These are phyloP conservation scores for Cinclus cinclus DNA, from an alignment of 2,113 vertebrate species.

Conservation along the genomic window DNA sequence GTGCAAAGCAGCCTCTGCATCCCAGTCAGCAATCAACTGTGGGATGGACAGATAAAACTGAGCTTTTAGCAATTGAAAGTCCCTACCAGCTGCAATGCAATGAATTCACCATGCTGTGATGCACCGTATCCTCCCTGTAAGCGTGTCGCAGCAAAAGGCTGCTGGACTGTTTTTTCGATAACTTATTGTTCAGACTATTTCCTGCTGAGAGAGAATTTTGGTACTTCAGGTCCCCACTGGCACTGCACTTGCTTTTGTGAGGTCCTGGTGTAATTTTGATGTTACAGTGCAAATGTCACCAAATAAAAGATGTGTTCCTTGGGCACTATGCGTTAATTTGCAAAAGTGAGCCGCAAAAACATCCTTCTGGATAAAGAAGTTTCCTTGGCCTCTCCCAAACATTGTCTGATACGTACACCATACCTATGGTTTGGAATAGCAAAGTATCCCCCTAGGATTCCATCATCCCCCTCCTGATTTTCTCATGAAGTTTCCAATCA, in stretches of 20 bases:
- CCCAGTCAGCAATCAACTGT: neutral
- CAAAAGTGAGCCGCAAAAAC: neutral
- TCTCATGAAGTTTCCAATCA: neutral
- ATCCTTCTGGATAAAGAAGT: neutral
- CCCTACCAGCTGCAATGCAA: neutral
- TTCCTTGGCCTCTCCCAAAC: neutral
- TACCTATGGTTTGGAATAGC: accelerated
- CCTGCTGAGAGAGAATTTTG: neutral
- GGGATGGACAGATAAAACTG: neutral
- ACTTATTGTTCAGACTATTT: neutral
- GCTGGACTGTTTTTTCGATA: neutral
- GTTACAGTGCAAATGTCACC: neutral
- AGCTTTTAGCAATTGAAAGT: neutral
- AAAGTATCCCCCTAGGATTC: neutral
- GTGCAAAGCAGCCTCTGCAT: neutral
- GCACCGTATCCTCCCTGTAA: neutral
- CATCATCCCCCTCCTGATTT: neutral
- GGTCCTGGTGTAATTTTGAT: neutral
- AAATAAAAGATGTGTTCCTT: neutral
- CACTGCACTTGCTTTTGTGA: accelerated
- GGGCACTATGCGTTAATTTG: neutral
- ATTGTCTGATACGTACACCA: accelerated
- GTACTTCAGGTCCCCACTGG: accelerated
- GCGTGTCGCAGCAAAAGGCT: neutral
- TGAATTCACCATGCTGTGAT: neutral